Evolutionary conservation across 1,140 invertebrate species (phyloP).

Genomic region (Delia radicum): DNA sequence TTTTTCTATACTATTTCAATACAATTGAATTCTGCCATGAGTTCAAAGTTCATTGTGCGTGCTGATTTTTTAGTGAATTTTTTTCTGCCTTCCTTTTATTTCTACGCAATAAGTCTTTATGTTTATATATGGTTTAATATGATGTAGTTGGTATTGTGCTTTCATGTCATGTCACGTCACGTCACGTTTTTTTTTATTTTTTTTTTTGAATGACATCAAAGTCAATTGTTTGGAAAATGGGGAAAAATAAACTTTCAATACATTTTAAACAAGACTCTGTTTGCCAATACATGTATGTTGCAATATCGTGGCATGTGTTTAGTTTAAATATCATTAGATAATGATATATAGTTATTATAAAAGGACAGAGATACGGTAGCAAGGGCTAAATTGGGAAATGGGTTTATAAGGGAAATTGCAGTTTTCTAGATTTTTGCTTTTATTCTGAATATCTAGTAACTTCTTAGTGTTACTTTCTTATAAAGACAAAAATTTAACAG

Average conservation of each 20-base stretch:
- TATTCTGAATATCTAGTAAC: no score
- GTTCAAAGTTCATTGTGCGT: not conserved
- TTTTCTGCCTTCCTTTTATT: no score
- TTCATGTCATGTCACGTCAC: not conserved
- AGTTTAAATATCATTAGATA: not conserved
- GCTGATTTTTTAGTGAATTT: not conserved
- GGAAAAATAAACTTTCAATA: constrained; percentile 12
- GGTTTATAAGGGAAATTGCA: not conserved
- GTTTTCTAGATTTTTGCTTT: no score
- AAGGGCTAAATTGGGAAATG: no score
- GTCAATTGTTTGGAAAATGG: constrained; percentile 52
- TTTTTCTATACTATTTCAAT: no score
- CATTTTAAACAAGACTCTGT: not conserved
- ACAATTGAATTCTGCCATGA: not conserved
- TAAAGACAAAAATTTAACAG: no score
- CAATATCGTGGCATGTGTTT: not conserved
- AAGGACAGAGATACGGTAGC: no score
- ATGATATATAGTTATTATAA: not conserved
- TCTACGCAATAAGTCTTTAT: no score
- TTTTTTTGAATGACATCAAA: constrained; percentile 42
- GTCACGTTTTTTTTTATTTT: not conserved
- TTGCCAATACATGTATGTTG: not conserved
- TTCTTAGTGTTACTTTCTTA: no score
- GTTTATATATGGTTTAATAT: not conserved
- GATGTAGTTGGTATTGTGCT: not conserved